Evolutionary conservation across 1,140 invertebrate genomes (phyloP), one percentile per base, ranked within the genome.

Genomic region (Anastrepha obliqua): DNA sequence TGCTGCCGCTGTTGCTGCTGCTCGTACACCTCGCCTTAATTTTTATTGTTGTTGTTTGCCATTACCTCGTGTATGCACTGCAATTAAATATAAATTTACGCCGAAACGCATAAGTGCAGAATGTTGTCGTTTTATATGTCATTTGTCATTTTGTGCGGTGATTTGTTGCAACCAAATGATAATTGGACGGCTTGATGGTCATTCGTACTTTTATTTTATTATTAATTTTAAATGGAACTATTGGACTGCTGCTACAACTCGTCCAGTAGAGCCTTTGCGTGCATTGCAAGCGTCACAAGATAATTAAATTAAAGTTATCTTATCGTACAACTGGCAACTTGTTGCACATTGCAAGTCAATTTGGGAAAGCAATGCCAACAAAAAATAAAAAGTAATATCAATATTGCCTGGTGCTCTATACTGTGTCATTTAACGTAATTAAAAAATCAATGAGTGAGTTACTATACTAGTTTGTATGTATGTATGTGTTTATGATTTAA

Each of bases 251-350:
- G n/a, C 20, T 65, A 5, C 9, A 6, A 4, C 64, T 8, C 29
- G 64, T 4, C 20, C 17, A 13, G 5, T 9, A 29, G 9, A 70
- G 67, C 39, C 6, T 11, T 29, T 8, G 70, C 47, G 42, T 78
- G 70, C 44, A 78, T 11, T 51, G 74, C 74, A 29, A 81, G 20
- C 8, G 44, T 47, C 74, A 9, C 51, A 55, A 81, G 47, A 44
- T 81, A 81, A 81, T 81, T 81, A 81, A 81, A 81, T 81, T 55
- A 81, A 81, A 81, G 20, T 81, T 81, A 81, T 81, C 74, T 81
- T 81, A 81, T 81, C 9, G 55, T 9, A 13, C 9, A 47, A 81
- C 47, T 8, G 9, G 74, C 74, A 58, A 81, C 74, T 81, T 81
- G 74, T 81, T 81, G 74, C 74, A 81, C 74, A 81, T 81, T 81